A percentile compares a stretch with the other conserved stretches of the same genome.
Evolutionary conservation across 2,113 vertebrate genomes (phyloP).

Genomic region (Eonycteris spelaea): DNA sequence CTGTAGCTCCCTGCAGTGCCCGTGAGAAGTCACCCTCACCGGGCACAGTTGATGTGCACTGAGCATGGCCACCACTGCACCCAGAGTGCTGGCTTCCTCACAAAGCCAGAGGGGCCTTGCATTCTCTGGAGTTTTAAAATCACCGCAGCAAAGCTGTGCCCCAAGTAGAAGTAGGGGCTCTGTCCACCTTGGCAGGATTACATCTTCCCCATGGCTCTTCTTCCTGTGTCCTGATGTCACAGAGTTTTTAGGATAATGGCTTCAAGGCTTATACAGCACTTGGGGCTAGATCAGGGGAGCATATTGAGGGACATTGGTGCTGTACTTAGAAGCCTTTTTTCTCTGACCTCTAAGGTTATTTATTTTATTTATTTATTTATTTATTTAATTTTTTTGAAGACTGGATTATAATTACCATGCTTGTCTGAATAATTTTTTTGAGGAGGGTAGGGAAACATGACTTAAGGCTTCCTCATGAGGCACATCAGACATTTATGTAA

Average conservation of each 20-base stretch:
- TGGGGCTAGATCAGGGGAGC: not conserved
- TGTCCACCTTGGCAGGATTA: not conserved
- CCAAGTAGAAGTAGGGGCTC: not conserved
- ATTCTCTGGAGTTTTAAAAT: not conserved
- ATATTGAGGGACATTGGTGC: not conserved
- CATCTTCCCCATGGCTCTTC: not conserved
- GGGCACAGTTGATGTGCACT: not conserved
- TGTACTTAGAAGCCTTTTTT: not conserved
- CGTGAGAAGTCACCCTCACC: not conserved
- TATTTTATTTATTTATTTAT: not conserved
- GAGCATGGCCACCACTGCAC: fast-evolving
- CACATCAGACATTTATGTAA: not conserved
- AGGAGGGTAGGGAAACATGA: no score
- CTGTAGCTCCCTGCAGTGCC: not conserved
- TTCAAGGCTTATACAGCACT: not conserved
- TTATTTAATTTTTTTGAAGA: no score
- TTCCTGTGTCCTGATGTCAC: not conserved
- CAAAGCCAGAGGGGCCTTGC: not conserved
- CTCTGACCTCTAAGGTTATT: not conserved
- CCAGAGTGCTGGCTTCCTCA: not conserved
- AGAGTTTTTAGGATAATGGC: not conserved
- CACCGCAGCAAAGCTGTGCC: no score
- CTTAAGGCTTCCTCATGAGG: not conserved
- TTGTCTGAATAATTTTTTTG: not conserved
- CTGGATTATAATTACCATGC: not conserved